Evolutionary conservation across 2,113 vertebrate genomes (phyloP), one percentile per base, ranked within the genome.

Genomic region (Forbesichthys agassizii): DNA sequence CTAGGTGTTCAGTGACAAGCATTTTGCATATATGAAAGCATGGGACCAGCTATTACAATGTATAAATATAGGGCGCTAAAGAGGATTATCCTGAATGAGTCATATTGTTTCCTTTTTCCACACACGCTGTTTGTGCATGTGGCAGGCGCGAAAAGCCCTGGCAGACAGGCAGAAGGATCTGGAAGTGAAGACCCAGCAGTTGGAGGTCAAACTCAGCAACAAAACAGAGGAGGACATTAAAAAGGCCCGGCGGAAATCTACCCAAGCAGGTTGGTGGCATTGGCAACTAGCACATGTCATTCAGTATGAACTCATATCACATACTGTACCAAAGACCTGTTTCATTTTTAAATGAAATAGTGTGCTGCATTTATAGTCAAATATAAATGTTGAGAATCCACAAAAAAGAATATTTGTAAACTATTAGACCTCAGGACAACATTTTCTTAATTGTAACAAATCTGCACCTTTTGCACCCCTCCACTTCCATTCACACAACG

Each of bases 171-270:
- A 99, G 92, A 97, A 96, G 81, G 98, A 99, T 78, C 94, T 99
- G 85, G 98, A 99, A 80, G 91, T 98, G 86, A 99, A 99, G 90
- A 98, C 96, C 0, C 98, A 99, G 87, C 98, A 98, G 88, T 88
- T 99, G 48, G 98, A 99, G 88, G 94, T 98, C 80, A 99, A 98
- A 84, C 92, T 97, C 75, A 98, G 94, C 91, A 98, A 99, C 92
- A 99, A 99, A 84, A 95, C 95, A 0, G 98, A 99, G 79, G 98
- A 99, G 79, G 98, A 99, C 77, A 99, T 99, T 70, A 99, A 99
- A 88, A 99, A 99, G 78, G 98, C 98, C 0, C 88, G 97, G 9
- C 58, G 98, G 83, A 99, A 99, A 95, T 99, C 98, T 75, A 99
- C 98, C 0, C 98, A 99, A 90, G 97, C 98, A 5, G 98, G 98